Base-by-base conservation (phyloP, 2,797 vertebrate genomes). In the Acipenser ruthenus region DNA sequence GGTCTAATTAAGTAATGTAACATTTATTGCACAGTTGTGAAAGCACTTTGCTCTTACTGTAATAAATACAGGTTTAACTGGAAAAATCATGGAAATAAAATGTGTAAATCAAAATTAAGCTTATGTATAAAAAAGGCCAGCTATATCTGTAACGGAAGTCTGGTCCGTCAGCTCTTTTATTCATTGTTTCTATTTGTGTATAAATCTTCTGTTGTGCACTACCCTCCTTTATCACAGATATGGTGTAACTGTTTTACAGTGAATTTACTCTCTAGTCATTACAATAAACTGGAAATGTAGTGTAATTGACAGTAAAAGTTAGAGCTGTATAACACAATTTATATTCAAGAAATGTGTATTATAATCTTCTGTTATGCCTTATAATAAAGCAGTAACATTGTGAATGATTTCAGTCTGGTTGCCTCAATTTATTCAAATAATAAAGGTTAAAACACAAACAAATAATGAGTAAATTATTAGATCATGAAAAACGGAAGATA, bases 261-360 rank as follows among this genome's bases (percentile, higher is more conserved):
- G 68, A 72, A 81, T 68, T 52, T 83, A 71, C 15, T 65, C 74
- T 77, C 58, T 74, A 74, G 80, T 76, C 79, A 75, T 84, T 77
- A 80, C 65, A 78, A 80, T 79, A 78, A 85, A 86, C 82, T 88
- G 87, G 83, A 88, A 86, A 82, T 77, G 58, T 73, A 82, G 74
- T 70, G 37, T 71, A 75, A 60, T 9, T 63, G 67, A 78, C 65
- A 66, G 15, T 66, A 66, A 37, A 37, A 13, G 15, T 60, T 51
- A 62, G 53, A 62, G 23, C 60, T 67, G 62, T 67, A 23, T 63
- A 67, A 67, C 61, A 58, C 10, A 50, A 52, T 55, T 67, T 67
- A 61, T 67, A 67, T 63, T 67, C 55, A 62, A 59, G 15, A 58
- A 49, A 63, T 58, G 47, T 55, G 60, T 63, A 67, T 53, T 50